phyloP scores from a whole-genome alignment of 2,888 invertebrate genomes.

The Rhogogaster chlorosoma region DNA sequence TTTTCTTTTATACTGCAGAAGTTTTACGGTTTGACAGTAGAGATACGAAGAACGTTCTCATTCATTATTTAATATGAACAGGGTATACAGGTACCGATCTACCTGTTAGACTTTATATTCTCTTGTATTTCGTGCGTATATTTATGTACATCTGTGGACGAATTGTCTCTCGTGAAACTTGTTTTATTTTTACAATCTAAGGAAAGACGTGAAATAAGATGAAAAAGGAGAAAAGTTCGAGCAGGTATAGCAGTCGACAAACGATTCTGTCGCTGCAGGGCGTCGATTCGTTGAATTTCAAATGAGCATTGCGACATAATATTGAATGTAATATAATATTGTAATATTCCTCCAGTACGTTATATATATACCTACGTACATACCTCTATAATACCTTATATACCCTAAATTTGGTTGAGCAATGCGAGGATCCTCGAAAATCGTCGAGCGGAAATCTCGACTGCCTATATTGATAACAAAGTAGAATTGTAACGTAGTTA shows the following conservation, averaged over 20 bases:
- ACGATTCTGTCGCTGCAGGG: not conserved
- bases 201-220: slow-evolving; percentile 6
- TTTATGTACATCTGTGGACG: not conserved
- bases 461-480: slow-evolving; percentile 21
- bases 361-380: not conserved
- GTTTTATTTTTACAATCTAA: not conserved
- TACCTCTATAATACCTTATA: not conserved
- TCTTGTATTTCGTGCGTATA: slow-evolving; percentile 15
- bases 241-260: not conserved
- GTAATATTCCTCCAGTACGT: not conserved
- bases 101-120: slow-evolving; percentile 25
- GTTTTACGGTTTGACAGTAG: slow-evolving; percentile 16
- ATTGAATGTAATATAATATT: slow-evolving; percentile 3
- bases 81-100: not conserved
- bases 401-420: not conserved
- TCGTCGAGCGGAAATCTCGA: not conserved
- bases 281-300: not conserved
- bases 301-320: not conserved
- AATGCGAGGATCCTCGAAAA: not conserved
- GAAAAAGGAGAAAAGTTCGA: not conserved
- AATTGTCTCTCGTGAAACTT: slow-evolving; percentile 6
- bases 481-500: slow-evolving; percentile 38
- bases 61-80: slow-evolving; percentile 30
- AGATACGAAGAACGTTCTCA: not conserved
- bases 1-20: not conserved